Conservation (phyloP, 2,888 invertebrate species). For the Nemoura dubitans region DNA sequence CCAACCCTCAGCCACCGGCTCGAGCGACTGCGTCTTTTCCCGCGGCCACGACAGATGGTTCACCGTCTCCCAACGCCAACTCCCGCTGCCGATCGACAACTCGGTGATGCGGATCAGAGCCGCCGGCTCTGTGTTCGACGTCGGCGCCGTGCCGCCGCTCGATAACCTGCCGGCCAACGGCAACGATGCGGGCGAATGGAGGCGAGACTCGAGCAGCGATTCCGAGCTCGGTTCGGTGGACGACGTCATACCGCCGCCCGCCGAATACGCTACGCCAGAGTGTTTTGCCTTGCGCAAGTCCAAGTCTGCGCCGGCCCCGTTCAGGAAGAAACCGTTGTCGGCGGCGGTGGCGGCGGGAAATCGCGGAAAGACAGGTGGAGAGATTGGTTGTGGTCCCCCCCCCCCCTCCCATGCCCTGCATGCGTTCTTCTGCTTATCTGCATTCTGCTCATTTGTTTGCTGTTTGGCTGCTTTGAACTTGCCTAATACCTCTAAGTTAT, state of each 20-base stretch:
- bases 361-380: constrained; percentile 17
- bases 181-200: neutral
- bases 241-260: constrained; percentile 57
- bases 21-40: constrained; percentile 57
- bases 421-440: neutral
- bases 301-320: constrained; percentile 50
- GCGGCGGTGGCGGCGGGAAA: neutral
- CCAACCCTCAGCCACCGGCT: constrained; percentile 33
- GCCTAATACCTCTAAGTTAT: too few species aligned
- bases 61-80: constrained; percentile 53
- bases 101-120: constrained; percentile 58
- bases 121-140: constrained; percentile 57
- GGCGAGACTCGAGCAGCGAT: constrained; percentile 2
- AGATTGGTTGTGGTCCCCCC: neutral
- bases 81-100: constrained; percentile 57
- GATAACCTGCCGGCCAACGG: constrained; percentile 47
- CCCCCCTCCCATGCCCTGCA: neutral
- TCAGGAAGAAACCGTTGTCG: constrained; percentile 26
- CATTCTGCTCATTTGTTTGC: neutral
- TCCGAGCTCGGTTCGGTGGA: constrained; percentile 50
- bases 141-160: constrained; percentile 50
- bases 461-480: neutral
- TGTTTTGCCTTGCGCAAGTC: constrained; percentile 49
- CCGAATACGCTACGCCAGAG: constrained; percentile 54
- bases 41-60: constrained; percentile 57